These are phyloP conservation scores for Stegastes partitus DNA, from an alignment of 2,113 vertebrate species.

Conservation along the genomic window DNA sequence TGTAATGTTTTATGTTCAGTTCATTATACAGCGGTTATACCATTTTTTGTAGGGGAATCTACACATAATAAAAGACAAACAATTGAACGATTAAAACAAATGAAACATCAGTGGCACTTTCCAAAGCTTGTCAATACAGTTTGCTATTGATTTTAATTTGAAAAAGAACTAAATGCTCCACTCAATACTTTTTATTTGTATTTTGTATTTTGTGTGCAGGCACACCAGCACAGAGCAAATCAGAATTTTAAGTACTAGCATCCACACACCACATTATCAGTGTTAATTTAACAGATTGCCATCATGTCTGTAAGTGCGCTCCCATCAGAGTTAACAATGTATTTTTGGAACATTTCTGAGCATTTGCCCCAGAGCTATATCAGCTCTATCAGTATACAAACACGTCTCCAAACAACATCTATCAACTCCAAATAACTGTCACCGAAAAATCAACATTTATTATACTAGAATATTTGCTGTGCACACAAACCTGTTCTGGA, in stretches of 20 bases:
- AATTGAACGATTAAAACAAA: too few species aligned
- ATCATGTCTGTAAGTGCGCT: constrained; percentile 35
- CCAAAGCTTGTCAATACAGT: too few species aligned
- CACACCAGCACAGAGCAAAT: not conserved
- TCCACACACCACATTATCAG: constrained; percentile 26
- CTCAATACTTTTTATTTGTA: constrained; percentile 5
- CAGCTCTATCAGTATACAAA: constrained; percentile 70
- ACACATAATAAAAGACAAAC: too few species aligned
- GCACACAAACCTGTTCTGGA: constrained; percentile 55
- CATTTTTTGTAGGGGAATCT: too few species aligned
- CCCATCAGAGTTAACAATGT: constrained; percentile 25
- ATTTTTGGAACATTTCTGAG: constrained; percentile 48
- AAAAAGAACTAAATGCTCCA: not conserved
- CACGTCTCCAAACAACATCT: constrained; percentile 68
- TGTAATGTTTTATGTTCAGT: not conserved
- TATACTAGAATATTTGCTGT: constrained; percentile 60
- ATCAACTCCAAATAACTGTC: constrained; percentile 64
- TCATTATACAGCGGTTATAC: not conserved
- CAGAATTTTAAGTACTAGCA: constrained; percentile 3
- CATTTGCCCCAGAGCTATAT: constrained; percentile 67
- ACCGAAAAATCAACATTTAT: constrained; percentile 73
- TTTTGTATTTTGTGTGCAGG: constrained; percentile 26
- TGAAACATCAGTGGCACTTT: too few species aligned
- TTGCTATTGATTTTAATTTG: not conserved
- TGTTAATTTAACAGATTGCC: constrained; percentile 59